phyloP scores from a whole-genome alignment of 2,888 invertebrate species.

The Colostygia pectinataria region DNA sequence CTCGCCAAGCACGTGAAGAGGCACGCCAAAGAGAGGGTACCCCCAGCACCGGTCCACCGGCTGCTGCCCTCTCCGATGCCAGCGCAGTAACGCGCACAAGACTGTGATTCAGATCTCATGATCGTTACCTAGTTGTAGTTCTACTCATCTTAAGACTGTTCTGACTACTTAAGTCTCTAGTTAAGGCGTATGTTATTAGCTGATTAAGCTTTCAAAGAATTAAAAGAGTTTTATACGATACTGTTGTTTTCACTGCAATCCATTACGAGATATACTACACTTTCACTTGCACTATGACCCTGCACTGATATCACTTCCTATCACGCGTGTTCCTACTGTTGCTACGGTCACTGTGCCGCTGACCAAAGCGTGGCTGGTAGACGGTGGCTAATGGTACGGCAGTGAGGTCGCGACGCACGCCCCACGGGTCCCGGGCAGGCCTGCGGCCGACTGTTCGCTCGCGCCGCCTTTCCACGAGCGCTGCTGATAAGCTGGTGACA shows the following conservation, averaged over 20 bases:
- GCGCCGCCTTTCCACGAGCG: conserved; percentile 26
- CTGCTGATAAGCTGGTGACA: conserved; percentile 41
- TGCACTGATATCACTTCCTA: conserved; percentile 10
- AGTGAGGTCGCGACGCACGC: background rate
- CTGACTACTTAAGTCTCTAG: conserved; percentile 72
- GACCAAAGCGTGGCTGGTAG: background rate
- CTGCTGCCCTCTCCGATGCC: conserved; percentile 61
- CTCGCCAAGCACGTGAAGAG: conserved; percentile 95
- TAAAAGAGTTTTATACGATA: conserved; percentile 62
- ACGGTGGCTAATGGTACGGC: background rate
- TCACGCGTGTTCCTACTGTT: background rate
- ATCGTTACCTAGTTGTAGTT: conserved; percentile 74
- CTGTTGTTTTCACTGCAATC: conserved; percentile 49
- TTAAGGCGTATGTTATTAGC: conserved; percentile 62
- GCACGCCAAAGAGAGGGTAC: conserved; percentile 88
- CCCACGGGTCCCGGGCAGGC: conserved; percentile 39
- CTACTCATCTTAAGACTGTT: conserved; percentile 79
- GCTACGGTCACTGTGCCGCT: background rate
- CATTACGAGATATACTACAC: conserved; percentile 22
- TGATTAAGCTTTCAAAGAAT: conserved; percentile 61
- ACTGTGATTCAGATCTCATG: conserved; percentile 80
- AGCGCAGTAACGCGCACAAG: conserved; percentile 46
- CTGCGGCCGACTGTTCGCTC: conserved; percentile 46
- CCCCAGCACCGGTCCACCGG: conserved; percentile 62
- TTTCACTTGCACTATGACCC: conserved; percentile 37